phyloP scores from a whole-genome alignment of 2,797 vertebrate genomes.

The Pogoniulus pusillus region DNA sequence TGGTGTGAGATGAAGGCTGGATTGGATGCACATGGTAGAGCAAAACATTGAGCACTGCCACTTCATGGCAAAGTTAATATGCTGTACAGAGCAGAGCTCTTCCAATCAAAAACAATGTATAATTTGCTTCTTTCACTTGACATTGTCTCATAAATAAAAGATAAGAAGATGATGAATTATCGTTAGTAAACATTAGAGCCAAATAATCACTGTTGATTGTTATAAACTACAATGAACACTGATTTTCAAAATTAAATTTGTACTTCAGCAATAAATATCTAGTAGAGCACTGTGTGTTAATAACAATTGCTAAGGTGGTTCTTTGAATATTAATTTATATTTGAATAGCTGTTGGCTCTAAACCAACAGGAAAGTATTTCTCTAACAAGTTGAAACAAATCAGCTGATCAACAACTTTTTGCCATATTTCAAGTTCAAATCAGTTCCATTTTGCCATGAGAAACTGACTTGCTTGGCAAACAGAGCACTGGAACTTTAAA shows the following conservation, averaged over 20 bases:
- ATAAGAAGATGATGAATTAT: constrained; percentile 61
- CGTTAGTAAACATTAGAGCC: constrained; percentile 60
- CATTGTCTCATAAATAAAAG: constrained; percentile 72
- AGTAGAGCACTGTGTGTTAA: constrained; percentile 7
- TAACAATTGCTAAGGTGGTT: background rate
- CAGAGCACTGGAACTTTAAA: background rate
- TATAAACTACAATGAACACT: constrained; percentile 54
- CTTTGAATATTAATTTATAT: constrained; percentile 41
- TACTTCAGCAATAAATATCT: constrained; percentile 29
- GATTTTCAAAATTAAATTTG: constrained; percentile 23
- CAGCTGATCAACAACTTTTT: background rate
- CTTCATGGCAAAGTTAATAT: constrained; percentile 7
- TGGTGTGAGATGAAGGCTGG: background rate
- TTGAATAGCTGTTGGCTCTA: background rate
- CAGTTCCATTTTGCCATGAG: background rate
- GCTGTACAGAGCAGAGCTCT: background rate
- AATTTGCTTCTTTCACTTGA: constrained; percentile 51
- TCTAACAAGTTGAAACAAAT: background rate
- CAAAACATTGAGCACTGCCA: background rate
- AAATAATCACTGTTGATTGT: constrained; percentile 61
- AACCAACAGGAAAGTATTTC: constrained; percentile 1
- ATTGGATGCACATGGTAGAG: constrained; percentile 2
- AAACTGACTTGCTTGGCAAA: background rate
- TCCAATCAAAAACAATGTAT: constrained; percentile 19
- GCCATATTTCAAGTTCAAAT: background rate